Evolutionary conservation across 1,140 invertebrate genomes (phyloP).

Genomic region (Drosophila lacteicornis): DNA sequence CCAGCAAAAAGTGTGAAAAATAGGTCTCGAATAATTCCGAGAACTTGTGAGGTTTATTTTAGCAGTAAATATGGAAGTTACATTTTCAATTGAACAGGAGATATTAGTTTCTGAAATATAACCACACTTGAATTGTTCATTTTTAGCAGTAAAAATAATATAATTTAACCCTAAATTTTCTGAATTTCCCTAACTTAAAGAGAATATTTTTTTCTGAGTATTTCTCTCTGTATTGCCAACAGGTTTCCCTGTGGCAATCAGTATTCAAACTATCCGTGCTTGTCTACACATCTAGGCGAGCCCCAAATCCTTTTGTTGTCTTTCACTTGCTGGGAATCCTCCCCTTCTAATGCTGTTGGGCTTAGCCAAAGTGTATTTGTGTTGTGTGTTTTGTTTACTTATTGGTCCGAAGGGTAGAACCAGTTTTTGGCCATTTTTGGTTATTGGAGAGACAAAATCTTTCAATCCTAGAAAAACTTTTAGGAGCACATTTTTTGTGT

Average conservation of each 20-base stretch:
- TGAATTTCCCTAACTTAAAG: background rate
- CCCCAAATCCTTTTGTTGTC: slow-evolving; percentile 52
- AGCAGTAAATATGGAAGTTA: background rate
- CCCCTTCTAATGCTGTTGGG: slow-evolving; percentile 46
- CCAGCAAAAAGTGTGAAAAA: slow-evolving; percentile 9
- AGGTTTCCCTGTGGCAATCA: slow-evolving; percentile 51
- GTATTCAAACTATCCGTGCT: slow-evolving; percentile 18
- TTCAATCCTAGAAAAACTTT: background rate
- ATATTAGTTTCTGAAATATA: background rate
- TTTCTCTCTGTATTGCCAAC: slow-evolving; percentile 28
- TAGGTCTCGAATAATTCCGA: background rate
- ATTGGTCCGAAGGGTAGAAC: slow-evolving; percentile 28
- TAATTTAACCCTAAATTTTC: background rate
- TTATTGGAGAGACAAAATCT: background rate
- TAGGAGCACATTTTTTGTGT: slow-evolving; percentile 1
- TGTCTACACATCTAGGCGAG: slow-evolving; percentile 16
- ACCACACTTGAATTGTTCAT: too few species aligned
- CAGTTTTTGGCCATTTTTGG: slow-evolving; percentile 4
- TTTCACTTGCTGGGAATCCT: slow-evolving; percentile 48
- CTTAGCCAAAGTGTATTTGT: slow-evolving; percentile 56
- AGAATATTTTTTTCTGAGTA: background rate
- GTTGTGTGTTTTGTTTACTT: slow-evolving; percentile 40
- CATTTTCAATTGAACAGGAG: background rate
- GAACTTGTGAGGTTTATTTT: background rate
- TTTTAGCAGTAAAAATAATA: background rate